These are phyloP conservation scores for Hetaerina titia DNA, from an alignment of 2,888 invertebrate species.

Conservation along the genomic window DNA sequence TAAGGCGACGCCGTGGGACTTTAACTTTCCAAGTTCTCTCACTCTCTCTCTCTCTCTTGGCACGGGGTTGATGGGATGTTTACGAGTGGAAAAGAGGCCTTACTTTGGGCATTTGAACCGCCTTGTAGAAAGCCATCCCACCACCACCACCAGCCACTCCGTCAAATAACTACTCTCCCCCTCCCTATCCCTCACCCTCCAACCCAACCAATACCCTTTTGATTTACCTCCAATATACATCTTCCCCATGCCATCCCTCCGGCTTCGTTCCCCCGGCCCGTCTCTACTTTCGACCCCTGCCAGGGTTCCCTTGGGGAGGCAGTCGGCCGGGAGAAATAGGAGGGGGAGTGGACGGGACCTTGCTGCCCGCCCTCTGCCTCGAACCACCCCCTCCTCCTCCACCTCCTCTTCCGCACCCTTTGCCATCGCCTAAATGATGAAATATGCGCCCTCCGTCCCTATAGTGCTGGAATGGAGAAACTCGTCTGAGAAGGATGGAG, in stretches of 20 bases:
- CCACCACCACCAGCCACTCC: neutral
- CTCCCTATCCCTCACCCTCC: neutral
- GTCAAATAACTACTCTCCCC: neutral
- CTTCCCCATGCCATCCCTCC: constrained; percentile 28
- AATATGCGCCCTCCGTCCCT: constrained; percentile 40
- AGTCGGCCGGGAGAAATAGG: too few species aligned
- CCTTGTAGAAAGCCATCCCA: neutral
- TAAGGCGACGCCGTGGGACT: too few species aligned
- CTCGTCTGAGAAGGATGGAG: neutral
- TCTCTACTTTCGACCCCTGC: neutral
- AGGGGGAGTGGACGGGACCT: too few species aligned
- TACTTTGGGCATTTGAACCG: too few species aligned
- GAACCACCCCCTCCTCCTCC: neutral
- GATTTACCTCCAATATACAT: constrained; percentile 39
- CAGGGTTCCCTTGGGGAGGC: neutral
- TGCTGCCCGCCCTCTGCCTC: neutral
- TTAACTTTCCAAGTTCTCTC: too few species aligned
- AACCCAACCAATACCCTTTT: constrained; percentile 58
- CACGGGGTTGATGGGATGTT: too few species aligned
- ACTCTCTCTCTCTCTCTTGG: too few species aligned
- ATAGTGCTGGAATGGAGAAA: constrained; percentile 8
- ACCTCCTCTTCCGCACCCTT: constrained; percentile 30
- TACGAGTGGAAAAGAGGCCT: too few species aligned
- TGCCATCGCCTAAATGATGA: constrained; percentile 49
- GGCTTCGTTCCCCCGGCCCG: constrained; percentile 15